These are phyloP conservation scores for Apodemus speciosus DNA, from an alignment of 2,113 vertebrate genomes.

Conservation along the genomic window DNA sequence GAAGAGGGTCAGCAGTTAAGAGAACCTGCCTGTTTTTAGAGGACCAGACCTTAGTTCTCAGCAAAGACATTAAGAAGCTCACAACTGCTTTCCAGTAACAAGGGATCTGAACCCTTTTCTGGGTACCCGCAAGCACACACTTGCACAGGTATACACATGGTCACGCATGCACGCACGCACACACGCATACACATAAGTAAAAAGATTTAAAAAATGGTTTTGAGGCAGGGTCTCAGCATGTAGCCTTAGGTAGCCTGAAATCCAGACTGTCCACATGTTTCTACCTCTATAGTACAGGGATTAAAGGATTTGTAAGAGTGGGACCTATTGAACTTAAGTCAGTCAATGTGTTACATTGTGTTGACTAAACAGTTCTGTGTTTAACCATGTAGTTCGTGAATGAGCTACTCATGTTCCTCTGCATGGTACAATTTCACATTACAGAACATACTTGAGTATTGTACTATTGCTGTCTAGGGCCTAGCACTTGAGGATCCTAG, in stretches of 20 bases:
- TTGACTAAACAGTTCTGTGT: background rate
- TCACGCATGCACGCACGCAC: background rate
- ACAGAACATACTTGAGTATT: background rate
- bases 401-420: background rate
- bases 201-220: background rate
- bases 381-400: background rate
- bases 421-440: background rate
- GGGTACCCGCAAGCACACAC: background rate
- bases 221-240: background rate
- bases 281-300: background rate
- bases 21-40: background rate
- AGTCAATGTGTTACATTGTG: background rate
- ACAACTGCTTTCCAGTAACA: background rate
- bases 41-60: background rate
- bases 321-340: background rate
- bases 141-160: background rate
- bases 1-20: background rate
- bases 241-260: background rate
- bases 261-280: background rate
- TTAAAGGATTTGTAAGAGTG: background rate
- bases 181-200: accelerated
- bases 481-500: background rate
- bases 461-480: background rate
- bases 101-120: background rate
- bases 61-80: too few species aligned